A percentile compares a stretch with the other conserved stretches of the same genome.
These are phyloP conservation scores for Hirudinaria manillensis DNA, from an alignment of 2,888 invertebrate species.

Conservation along the genomic window DNA sequence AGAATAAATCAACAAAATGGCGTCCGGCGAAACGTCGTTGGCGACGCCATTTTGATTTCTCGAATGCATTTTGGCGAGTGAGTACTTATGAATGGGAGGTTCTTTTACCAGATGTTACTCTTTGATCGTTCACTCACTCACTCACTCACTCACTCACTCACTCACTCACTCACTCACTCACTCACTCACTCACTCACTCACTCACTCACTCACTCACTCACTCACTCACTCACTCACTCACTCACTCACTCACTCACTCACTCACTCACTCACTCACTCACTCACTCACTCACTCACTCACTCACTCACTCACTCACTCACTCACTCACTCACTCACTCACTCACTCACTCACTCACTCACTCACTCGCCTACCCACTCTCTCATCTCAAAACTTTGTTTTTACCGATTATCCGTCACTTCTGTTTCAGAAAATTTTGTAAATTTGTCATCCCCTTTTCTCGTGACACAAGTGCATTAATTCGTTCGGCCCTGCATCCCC, in stretches of 20 bases:
- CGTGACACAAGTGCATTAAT: no score
- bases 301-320: constrained; percentile 6
- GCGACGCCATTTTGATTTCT: no score
- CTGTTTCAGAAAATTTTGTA: neutral
- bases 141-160: constrained; percentile 9
- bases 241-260: constrained; percentile 14
- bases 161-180: constrained; percentile 14
- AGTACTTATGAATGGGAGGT: no score
- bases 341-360: constrained; percentile 19
- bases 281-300: constrained; percentile 9
- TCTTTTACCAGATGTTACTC: no score
- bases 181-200: constrained; percentile 8
- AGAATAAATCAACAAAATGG: neutral
- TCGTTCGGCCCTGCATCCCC: no score
- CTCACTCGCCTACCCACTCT: neutral
- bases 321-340: constrained; percentile 12
- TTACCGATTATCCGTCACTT: neutral
- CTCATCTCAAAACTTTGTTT: no score
- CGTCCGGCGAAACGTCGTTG: no score
- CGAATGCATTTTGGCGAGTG: no score
- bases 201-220: constrained; percentile 12
- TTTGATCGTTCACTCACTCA: neutral
- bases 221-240: constrained; percentile 18
- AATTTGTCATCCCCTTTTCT: neutral
- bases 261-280: constrained; percentile 18